A percentile compares a stretch with the other conserved stretches of the same genome.
Evolutionary conservation across 2,797 vertebrate species (phyloP).

Genomic region (Chromobotia macracanthus): DNA sequence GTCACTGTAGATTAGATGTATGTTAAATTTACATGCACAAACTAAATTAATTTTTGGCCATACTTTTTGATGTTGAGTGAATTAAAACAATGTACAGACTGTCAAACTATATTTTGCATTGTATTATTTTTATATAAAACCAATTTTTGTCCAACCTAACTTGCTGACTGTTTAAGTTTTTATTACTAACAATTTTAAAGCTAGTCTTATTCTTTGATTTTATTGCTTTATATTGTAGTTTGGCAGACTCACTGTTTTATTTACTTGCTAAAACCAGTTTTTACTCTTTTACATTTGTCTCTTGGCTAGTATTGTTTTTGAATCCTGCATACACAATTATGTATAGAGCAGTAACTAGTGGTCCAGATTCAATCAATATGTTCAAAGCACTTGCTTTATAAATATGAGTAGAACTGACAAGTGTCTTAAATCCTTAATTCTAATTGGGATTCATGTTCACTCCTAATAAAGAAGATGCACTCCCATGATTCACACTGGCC

Average conservation of each 20-base stretch:
- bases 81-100: not conserved
- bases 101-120: not conserved
- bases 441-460: not conserved
- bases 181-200: no score
- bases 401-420: not conserved
- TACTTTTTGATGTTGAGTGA: not conserved
- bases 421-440: not conserved
- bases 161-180: no score
- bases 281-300: no score
- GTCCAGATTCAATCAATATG: not conserved
- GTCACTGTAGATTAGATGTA: not conserved
- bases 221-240: no score
- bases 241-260: no score
- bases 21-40: not conserved
- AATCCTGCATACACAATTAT: not conserved
- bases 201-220: no score
- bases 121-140: no score
- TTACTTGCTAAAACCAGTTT: no score
- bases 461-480: not conserved
- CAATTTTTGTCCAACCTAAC: no score
- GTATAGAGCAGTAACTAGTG: not conserved
- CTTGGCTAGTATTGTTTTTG: not conserved
- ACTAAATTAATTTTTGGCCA: not conserved
- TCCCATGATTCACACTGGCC: constrained; percentile 34
- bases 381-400: constrained; percentile 12